phyloP scores from a whole-genome alignment of 2,797 vertebrate genomes.

The Allobates femoralis region DNA sequence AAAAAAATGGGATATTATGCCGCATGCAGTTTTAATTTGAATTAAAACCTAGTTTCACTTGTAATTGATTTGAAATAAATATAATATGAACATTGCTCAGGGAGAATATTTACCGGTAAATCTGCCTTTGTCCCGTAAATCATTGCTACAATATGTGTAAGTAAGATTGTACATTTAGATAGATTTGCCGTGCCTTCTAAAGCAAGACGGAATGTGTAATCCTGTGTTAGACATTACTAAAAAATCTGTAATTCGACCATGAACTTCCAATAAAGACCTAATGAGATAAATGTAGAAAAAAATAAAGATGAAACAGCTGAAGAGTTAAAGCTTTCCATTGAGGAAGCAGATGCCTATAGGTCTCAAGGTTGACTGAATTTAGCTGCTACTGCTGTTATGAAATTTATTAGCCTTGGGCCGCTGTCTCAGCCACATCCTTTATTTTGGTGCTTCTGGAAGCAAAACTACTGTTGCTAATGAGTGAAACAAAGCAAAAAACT shows the following conservation, averaged over 20 bases:
- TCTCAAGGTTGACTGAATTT: slow-evolving; percentile 69
- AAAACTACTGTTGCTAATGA: slow-evolving; percentile 67
- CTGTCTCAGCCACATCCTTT: slow-evolving; percentile 67
- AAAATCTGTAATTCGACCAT: slow-evolving; percentile 21
- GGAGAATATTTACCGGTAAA: neutral
- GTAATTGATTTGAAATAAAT: slow-evolving; percentile 17
- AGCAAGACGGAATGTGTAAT: slow-evolving; percentile 5
- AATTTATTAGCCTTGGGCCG: slow-evolving; percentile 66
- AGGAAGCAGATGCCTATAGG: slow-evolving; percentile 67
- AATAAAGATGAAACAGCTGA: slow-evolving; percentile 44
- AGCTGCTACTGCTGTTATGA: slow-evolving; percentile 65
- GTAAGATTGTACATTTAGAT: slow-evolving; percentile 6
- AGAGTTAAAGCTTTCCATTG: slow-evolving; percentile 65
- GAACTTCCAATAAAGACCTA: slow-evolving; percentile 39
- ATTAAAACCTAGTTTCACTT: slow-evolving; percentile 15
- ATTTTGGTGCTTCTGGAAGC: slow-evolving; percentile 66
- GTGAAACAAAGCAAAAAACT: slow-evolving; percentile 67
- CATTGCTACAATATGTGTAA: neutral
- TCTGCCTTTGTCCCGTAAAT: neutral
- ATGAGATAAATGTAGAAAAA: slow-evolving; percentile 28
- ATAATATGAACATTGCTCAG: neutral
- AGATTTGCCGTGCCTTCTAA: slow-evolving; percentile 12
- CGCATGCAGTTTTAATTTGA: slow-evolving; percentile 20
- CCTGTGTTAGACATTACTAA: slow-evolving; percentile 11
- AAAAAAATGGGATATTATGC: slow-evolving; percentile 36